phyloP scores from a whole-genome alignment of 2,888 invertebrate species.

The Scotopteryx bipunctaria region DNA sequence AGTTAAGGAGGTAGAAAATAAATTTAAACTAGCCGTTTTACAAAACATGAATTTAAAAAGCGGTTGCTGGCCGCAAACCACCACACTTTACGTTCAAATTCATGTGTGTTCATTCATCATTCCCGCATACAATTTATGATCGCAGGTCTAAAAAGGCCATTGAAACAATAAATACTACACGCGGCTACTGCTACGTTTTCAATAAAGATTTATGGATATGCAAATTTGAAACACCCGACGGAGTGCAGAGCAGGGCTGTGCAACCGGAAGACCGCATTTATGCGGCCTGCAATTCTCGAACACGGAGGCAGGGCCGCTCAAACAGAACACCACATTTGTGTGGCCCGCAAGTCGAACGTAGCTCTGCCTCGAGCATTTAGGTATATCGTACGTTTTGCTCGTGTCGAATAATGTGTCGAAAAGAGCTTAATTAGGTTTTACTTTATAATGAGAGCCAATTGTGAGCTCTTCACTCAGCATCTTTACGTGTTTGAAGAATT shows the following conservation, averaged over 20 bases:
- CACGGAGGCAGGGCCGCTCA: not conserved
- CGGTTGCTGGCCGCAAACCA: slow-evolving; percentile 9
- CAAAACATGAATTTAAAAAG: slow-evolving; percentile 3
- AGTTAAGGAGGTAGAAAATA: not conserved
- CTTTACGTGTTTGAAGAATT: too few species aligned
- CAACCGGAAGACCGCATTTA: not conserved
- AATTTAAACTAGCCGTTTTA: slow-evolving; percentile 3
- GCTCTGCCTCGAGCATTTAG: too few species aligned
- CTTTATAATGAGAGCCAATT: too few species aligned
- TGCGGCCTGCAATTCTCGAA: not conserved
- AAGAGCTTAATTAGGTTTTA: too few species aligned
- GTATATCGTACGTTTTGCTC: too few species aligned
- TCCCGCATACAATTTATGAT: slow-evolving; percentile 41
- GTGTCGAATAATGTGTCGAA: too few species aligned
- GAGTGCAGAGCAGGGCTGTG: slow-evolving; percentile 12
- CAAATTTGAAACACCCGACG: slow-evolving; percentile 60
- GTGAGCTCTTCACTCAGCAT: too few species aligned
- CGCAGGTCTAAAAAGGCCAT: slow-evolving; percentile 33
- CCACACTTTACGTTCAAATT: slow-evolving; percentile 28
- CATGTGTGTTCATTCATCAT: slow-evolving; percentile 37
- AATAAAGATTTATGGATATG: slow-evolving; percentile 66
- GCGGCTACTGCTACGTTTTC: slow-evolving; percentile 47
- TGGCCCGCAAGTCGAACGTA: too few species aligned
- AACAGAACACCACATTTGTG: too few species aligned
- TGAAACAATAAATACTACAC: slow-evolving; percentile 50